These are phyloP conservation scores for Pterocles gutturalis DNA, from an alignment of 2,113 vertebrate species.

Conservation along the genomic window DNA sequence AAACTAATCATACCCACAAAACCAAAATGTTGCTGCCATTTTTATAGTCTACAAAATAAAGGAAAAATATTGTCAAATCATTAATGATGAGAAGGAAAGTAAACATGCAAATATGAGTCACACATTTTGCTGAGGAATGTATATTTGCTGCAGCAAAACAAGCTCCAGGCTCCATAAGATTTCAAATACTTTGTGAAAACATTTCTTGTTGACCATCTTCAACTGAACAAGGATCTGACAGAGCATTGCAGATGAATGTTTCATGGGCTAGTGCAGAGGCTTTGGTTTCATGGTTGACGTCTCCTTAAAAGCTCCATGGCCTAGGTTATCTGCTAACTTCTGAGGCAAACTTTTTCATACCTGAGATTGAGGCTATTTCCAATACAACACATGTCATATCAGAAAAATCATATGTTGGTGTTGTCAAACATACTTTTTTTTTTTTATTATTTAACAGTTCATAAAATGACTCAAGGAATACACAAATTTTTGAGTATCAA, in stretches of 20 bases:
- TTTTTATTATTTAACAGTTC: background rate
- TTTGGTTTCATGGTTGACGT: background rate
- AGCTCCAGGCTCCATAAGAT: background rate
- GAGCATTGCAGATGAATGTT: background rate
- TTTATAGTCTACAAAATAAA: background rate
- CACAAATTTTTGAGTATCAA: background rate
- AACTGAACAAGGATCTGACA: background rate
- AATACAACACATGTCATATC: background rate
- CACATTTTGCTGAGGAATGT: background rate
- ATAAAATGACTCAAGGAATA: background rate
- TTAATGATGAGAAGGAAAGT: background rate
- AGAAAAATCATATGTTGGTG: background rate
- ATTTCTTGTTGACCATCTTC: background rate
- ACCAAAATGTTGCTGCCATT: background rate
- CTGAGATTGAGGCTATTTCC: background rate
- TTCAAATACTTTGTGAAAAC: background rate
- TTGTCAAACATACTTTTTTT: background rate
- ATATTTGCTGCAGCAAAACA: background rate
- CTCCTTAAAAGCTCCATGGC: background rate
- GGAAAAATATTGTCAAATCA: background rate
- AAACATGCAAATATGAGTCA: background rate
- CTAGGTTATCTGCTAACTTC: background rate
- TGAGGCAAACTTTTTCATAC: background rate
- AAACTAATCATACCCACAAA: background rate
- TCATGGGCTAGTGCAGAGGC: background rate